Evolutionary conservation across 2,797 vertebrate species (phyloP), one percentile per base, ranked within the genome.

Genomic region (Manis pentadactyla): DNA sequence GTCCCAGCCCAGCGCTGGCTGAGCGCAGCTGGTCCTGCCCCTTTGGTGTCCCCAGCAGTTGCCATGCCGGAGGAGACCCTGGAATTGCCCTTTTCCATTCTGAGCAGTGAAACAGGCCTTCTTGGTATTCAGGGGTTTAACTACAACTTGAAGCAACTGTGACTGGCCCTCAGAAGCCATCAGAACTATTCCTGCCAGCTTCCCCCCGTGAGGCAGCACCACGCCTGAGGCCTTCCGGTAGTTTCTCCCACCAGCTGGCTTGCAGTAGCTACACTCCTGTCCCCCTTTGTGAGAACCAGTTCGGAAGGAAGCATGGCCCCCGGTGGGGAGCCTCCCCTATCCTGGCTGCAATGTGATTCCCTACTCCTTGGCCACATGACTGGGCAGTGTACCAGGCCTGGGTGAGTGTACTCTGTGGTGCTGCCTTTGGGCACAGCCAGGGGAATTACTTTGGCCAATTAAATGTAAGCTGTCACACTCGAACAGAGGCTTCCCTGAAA

Each of bases 381-480:
- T 0, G 0, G 1, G 53, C 0, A 2, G 11, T 1, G 2, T 13
- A 31, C 27, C 1, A 25, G 59, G 59, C 15, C 1, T 23, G 25
- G 17, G 13, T 7, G 5, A 25, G 21, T 0, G 10, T 7, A 2
- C 49, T 29, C 46, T 21, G 21, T 73, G 10, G 0, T 6, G 27
- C 71, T 37, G 37, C 64, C 71, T 21, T 61, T 49, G 77, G 63
- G 75, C 0, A 0, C 14, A 37, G 23, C 86, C 27, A 5, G 1
- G 10, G 3, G 75, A 7, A n/a, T 21, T 7, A 1, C 83, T 66
- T 6, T 59, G 71, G 18, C 39, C 42, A 7, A 0, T 29, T 64
- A 71, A 68, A 69, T 3, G 63, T 7, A 5, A 2, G 5, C 49
- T 27, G 87, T 27, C n/a, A 66, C 46, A 25, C 2, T 19, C 10